phyloP scores from a whole-genome alignment of 2,113 vertebrate genomes.

The Balaeniceps rex region DNA sequence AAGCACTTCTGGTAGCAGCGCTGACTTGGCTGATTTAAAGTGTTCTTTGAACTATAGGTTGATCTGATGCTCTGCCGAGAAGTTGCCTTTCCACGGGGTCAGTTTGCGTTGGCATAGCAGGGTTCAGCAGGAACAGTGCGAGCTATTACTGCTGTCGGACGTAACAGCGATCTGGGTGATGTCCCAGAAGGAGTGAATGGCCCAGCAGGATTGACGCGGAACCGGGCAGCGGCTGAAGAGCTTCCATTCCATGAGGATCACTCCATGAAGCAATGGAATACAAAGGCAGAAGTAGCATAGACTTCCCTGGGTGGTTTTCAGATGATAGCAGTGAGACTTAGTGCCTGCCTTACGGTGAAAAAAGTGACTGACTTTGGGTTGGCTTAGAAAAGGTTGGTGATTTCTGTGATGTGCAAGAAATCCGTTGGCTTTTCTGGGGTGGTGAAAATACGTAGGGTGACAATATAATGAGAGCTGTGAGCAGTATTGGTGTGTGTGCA shows the following conservation, averaged over 20 bases:
- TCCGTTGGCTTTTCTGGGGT: neutral
- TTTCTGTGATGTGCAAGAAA: neutral
- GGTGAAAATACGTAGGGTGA: neutral
- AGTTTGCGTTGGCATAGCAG: neutral
- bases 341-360: rapidly evolving
- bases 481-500: no score
- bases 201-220: neutral
- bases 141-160: neutral
- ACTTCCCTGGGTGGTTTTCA: neutral
- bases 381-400: neutral
- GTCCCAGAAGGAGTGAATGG: neutral
- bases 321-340: neutral
- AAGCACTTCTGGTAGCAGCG: neutral
- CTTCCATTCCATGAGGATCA: neutral
- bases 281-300: neutral
- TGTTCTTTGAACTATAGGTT: neutral
- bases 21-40: neutral
- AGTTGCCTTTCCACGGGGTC: neutral
- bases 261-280: neutral
- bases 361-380: neutral
- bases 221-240: neutral
- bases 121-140: neutral
- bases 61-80: neutral
- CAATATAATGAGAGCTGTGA: neutral
- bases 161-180: neutral